Evolutionary conservation across 2,888 invertebrate genomes (phyloP), one percentile per base, ranked within the genome.

Genomic region (Lamellibrachia satsuma): DNA sequence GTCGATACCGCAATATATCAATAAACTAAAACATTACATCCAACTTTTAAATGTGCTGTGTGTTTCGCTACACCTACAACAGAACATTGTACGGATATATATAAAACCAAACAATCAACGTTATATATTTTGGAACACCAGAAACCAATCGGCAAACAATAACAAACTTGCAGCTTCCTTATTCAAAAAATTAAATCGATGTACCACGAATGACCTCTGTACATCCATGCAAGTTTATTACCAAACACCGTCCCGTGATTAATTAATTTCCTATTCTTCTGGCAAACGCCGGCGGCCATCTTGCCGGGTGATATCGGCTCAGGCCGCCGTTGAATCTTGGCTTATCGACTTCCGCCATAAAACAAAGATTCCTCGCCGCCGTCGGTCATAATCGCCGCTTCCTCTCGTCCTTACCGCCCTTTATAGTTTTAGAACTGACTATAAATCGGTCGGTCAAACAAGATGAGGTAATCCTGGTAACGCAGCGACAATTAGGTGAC

Each of bases 381-480:
- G 75, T 6, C 75, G 75, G 75, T n/a, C 2, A n/a, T 75, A 75
- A 75, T 75, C 75, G 75, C 15, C 75, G 3, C 75, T 22, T n/a
- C 75, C 22, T 22, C 75, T 75, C 75, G 75, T 22, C 75, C 75
- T 6, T 6, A 75, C 75, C n/a, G 75, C n/a, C 75, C 22, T 75
- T 75, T 75, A 75, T 75, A 75, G 75, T 75, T 75, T 75, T 75
- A 75, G 75, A 75, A 75, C 75, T 75, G 75, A 75, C 22, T 75
- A 75, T 75, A 75, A 75, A 75, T 75, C 75, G 75, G 22, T n/a
- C 75, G 75, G 75, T 75, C 75, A 75, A 75, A 75, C 75, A 75
- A 75, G n/a, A 75, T 75, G 75, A 75, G 75, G 75, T 75, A 75
- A 75, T 75, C 75, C 75, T n/a, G 75, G 75, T 75, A 75, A 75